These are phyloP conservation scores for Drosophila hydei DNA, from an alignment of 1,140 invertebrate genomes.

Conservation along the genomic window DNA sequence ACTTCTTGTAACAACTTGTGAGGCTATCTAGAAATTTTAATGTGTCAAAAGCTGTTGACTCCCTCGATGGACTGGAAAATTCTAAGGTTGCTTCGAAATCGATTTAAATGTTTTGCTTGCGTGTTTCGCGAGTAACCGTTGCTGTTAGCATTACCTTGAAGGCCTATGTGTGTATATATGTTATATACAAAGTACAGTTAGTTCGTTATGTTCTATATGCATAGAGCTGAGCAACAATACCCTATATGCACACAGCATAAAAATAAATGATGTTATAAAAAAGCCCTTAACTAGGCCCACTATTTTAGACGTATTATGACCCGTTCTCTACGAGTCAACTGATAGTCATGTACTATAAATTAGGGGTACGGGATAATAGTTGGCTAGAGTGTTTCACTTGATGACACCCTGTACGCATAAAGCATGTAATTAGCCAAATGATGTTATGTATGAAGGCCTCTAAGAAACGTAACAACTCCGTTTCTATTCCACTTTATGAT, in stretches of 20 bases:
- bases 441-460: no score
- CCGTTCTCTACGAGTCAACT: no score
- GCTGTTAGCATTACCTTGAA: constrained; percentile 63
- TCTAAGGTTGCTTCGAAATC: constrained; percentile 54
- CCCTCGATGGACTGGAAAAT: constrained; percentile 38
- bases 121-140: constrained; percentile 62
- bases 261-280: not conserved
- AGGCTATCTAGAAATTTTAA: constrained; percentile 19
- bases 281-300: not conserved
- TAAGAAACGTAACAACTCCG: no score
- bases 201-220: constrained; percentile 7
- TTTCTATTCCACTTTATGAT: not conserved
- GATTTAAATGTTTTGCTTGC: constrained; percentile 78
- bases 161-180: constrained; percentile 45
- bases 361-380: no score
- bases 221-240: no score
- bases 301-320: no score
- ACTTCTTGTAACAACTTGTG: constrained; percentile 14
- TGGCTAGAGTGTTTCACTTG: not conserved
- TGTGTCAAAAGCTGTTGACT: constrained; percentile 29
- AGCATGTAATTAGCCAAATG: no score
- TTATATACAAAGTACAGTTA: constrained; percentile 1
- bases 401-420: not conserved
- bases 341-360: no score
- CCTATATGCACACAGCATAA: no score